Base-by-base conservation (phyloP, 1,140 invertebrate species). In the Drosophila chauvacae region DNA sequence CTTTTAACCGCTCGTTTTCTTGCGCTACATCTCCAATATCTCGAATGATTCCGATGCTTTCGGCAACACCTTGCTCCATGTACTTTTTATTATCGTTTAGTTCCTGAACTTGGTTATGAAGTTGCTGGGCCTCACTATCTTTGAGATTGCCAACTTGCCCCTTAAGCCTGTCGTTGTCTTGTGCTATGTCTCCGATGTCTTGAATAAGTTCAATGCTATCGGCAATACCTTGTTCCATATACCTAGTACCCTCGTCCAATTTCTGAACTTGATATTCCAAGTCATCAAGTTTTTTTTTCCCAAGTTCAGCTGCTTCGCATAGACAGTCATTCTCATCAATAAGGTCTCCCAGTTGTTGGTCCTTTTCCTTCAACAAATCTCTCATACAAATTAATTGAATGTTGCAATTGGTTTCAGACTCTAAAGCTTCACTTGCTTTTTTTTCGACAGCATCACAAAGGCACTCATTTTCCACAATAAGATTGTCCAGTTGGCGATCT, bases 271-370 rank as follows among this genome's bases (percentile, higher is more conserved):
- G 71, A 7, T 65, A 11, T 35, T 77, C 80, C 23, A 84, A 44
- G 20, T 84, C 62, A 16, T 57, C 45, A 3, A 85, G 53, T 51
- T 65, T 57, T 16, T 77, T 84, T 26, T 74, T 72, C 10, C 69
- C 77, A 10, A 76, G 33, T 7, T 58, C 28, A 9, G 76, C 80
- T 14, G 71, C 76, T 37, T 82, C 64, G 14, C 76, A 83, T 35
- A 83, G 69, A n/a, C 79, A 79, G 9, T 68, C 62, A 16, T 84
- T 84, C n/a, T 82, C 80, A 20, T 79, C 71, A 4, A 82, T 75
- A 3, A 83, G 45, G 7, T 63, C 61, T n/a, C 48, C 81, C 58
- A 82, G 7, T 23, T 79, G 80, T 3, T 57, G 42, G 41, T 83
- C 75, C 35, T 77, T 83, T 13, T 77, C 44, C 13, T 41, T 63